Evolutionary conservation across 2,797 vertebrate species (phyloP).

Genomic region (Prionace glauca): DNA sequence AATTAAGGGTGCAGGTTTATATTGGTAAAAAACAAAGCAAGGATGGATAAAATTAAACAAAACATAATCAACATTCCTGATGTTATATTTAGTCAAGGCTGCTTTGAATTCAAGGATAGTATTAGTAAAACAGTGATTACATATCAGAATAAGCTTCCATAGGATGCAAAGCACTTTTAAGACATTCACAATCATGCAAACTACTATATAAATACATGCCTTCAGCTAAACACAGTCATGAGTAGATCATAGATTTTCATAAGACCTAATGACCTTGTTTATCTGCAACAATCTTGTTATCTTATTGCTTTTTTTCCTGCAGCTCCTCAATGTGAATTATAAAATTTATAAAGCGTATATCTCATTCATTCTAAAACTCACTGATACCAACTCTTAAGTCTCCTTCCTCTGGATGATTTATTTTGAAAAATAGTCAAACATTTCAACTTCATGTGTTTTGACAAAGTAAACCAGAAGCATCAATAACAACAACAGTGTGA

Average conservation of each 20-base stretch:
- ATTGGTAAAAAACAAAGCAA: not conserved
- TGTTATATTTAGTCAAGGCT: too few species aligned
- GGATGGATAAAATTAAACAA: not conserved
- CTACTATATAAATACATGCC: too few species aligned
- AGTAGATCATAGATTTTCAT: not conserved
- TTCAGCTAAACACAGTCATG: not conserved
- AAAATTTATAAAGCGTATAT: not conserved
- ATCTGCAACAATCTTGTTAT: not conserved
- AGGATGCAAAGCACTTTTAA: too few species aligned
- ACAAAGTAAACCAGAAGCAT: not conserved
- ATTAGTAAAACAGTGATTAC: too few species aligned
- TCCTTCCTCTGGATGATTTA: not conserved
- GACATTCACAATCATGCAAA: too few species aligned
- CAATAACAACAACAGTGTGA: not conserved
- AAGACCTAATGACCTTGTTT: not conserved
- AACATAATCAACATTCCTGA: not conserved
- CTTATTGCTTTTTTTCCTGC: not conserved
- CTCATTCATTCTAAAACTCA: not conserved
- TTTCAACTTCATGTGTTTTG: not conserved
- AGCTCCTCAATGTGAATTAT: not conserved
- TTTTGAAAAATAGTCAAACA: not conserved
- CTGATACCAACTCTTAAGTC: not conserved
- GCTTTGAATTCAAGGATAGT: too few species aligned
- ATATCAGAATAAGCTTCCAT: too few species aligned
- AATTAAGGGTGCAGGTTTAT: not conserved